Evolutionary conservation across 1,140 invertebrate species (phyloP), one percentile per base, ranked within the genome.

Genomic region (Chironomus tepperi): DNA sequence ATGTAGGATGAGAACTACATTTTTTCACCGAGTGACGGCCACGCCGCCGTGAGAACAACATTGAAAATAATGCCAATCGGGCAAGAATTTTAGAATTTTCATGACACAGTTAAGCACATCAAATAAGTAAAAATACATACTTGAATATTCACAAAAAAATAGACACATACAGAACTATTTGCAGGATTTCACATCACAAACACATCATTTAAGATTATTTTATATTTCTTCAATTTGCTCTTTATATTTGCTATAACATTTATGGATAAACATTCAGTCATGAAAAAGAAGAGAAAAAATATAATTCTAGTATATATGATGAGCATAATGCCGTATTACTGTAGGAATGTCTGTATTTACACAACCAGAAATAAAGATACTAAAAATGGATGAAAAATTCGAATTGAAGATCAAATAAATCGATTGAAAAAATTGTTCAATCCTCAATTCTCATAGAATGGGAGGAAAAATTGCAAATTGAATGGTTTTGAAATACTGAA

Each of bases 361-460:
- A 70, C 65, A 70, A 9, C 18, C 65, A 21, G 19, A 70, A 16
- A 70, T 67, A 10, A 18, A 70, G 9, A 12, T 15, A n/a, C 47
- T 12, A 9, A 18, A 67, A 67, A 67, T 18, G 65, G 18, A 19
- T 18, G 16, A 6, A 10, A 19, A 70, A 19, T 19, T 70, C 6
- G 47, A 57, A 70, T 70, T 70, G 16, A 18, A 21, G 19, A 70
- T 70, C 16, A 70, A 70, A 70, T 70, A 70, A 70, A 70, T 70
- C 65, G 16, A 70, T 70, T 70, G 3, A 19, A 70, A 70, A 70
- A 19, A 2, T 7, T 57, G 2, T 10, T n/a, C 47, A n/a, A 57
- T 57, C 5, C 24, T 34, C 1, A 34, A 34, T 34, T 5, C 24
- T 34, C 24, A 5, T 34, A 34, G 2, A 1, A 34, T 34, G 24